A percentile compares a stretch with the other conserved stretches of the same genome.
phyloP scores from a whole-genome alignment of 2,113 vertebrate genomes.

The Maccullochella peelii region DNA sequence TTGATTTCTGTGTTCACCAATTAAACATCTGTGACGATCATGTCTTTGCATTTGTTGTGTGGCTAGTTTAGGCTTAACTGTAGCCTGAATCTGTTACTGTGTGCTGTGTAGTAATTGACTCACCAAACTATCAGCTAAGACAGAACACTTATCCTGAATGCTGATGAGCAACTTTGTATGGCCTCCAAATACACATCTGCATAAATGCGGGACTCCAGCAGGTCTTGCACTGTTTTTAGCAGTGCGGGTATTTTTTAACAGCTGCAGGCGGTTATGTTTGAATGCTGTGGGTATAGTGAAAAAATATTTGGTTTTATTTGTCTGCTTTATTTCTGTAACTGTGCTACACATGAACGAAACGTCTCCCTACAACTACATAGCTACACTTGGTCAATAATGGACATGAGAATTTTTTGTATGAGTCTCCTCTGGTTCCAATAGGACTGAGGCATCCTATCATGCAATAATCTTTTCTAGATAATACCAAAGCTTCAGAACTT shows the following conservation, averaged over 20 bases:
- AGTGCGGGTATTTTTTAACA: not conserved
- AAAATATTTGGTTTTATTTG: constrained; percentile 21
- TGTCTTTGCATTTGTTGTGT: not conserved
- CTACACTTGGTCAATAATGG: not conserved
- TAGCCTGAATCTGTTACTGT: not conserved
- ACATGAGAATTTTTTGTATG: constrained; percentile 20
- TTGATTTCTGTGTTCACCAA: not conserved
- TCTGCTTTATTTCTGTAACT: constrained; percentile 1
- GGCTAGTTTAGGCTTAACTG: not conserved
- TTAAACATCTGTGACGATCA: not conserved
- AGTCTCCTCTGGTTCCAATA: not conserved
- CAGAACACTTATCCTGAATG: constrained; percentile 26
- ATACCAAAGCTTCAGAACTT: not conserved
- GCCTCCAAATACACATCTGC: constrained; percentile 12
- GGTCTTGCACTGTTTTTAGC: not conserved
- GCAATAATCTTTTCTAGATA: constrained; percentile 17
- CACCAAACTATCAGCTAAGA: constrained; percentile 11
- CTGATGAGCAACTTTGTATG: constrained; percentile 2
- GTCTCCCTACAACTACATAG: not conserved
- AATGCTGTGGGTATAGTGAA: constrained; percentile 5
- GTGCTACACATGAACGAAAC: not conserved
- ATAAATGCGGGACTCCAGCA: constrained; percentile 16
- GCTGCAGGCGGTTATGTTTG: constrained; percentile 20
- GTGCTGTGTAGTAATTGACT: constrained; percentile 11
- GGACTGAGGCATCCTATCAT: constrained; percentile 9